Base-by-base conservation (phyloP, 1,140 invertebrate species). In the Agrilus planipennis region DNA sequence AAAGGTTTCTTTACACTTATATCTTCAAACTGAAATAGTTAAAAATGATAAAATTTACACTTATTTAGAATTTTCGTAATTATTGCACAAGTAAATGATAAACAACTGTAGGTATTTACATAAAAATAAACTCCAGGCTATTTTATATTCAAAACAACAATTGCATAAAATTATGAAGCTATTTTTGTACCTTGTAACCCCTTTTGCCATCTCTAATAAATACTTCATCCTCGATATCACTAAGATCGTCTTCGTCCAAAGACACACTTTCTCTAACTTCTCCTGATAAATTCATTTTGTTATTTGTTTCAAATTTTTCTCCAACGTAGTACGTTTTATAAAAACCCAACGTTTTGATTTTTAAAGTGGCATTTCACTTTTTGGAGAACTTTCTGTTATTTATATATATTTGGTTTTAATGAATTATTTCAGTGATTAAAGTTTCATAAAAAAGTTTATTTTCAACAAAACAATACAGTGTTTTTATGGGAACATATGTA, bases 181-280 rank as follows among this genome's bases (percentile, higher is more conserved):
- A n/a, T n/a, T n/a, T n/a, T n/a, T n/a, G 39, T 52, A 61, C 54
- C 47, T 68, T 65, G 41, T 62, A 70, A 22, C 71, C 69, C 52
- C 69, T 75, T 60, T 73, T 71, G 7, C 78, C 77, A 66, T 82
- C 77, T 45, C 78, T 66, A 44, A 83, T 81, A 51, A 84, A 84
- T 11, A 84, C 81, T 55, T 80, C 77, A 57, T 84, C 81, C 51
- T 84, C 81, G 3, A 81, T 72, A 58, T 83, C 80, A 42, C 72
- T 75, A 12, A 72, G 46, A 51, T 77, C 73, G 29, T 76, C 74
- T 27, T 77, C 75, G 42, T 63, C 60, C 29, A 63, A 42, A 12
- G 58, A 61, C 12, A 62, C 54, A 44, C 58, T 61, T 46, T 63
- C 60, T 21, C 60, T 48, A 9, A 61, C 52, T 49, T 61, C 59